These are phyloP conservation scores for Lepeophtheirus nordmannii DNA, from an alignment of 2,888 invertebrate species.

Conservation along the genomic window DNA sequence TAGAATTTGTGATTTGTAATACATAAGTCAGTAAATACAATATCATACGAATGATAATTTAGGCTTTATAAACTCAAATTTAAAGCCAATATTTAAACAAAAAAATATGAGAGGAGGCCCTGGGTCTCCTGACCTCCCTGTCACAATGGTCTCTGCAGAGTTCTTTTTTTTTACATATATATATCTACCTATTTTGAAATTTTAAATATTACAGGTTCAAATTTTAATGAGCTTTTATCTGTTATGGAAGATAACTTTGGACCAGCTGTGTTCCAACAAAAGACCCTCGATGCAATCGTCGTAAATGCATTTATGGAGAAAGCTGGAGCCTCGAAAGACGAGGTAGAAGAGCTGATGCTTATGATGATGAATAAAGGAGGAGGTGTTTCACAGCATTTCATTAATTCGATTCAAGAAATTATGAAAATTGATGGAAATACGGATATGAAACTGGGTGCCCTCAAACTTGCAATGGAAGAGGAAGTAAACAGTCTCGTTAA, in stretches of 20 bases:
- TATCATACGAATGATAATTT: too few relatives aligned
- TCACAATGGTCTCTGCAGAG: not conserved
- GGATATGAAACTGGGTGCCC: conserved; percentile 3
- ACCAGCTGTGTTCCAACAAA: not conserved
- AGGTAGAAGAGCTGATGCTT: conserved; percentile 21
- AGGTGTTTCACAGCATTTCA: conserved; percentile 12
- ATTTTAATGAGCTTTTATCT: not conserved
- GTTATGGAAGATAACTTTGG: conserved; percentile 11
- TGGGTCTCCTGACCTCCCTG: too few relatives aligned
- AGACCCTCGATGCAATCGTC: conserved; percentile 6
- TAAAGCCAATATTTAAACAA: too few relatives aligned
- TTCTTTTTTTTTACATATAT: not conserved
- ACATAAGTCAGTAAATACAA: too few relatives aligned
- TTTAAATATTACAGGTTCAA: not conserved
- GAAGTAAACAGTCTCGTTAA: conserved; percentile 11
- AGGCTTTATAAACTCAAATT: too few relatives aligned
- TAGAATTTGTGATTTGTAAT: too few relatives aligned
- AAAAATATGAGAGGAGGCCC: too few relatives aligned
- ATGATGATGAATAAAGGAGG: conserved; percentile 17
- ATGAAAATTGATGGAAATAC: conserved; percentile 9
- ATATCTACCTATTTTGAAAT: not conserved
- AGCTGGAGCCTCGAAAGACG: conserved; percentile 21
- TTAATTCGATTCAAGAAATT: conserved; percentile 7
- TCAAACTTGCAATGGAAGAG: conserved; percentile 22
- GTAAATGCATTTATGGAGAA: conserved; percentile 14